Base-by-base conservation (phyloP, 92 coral and sea anemone species). In the Porites rus region DNA sequence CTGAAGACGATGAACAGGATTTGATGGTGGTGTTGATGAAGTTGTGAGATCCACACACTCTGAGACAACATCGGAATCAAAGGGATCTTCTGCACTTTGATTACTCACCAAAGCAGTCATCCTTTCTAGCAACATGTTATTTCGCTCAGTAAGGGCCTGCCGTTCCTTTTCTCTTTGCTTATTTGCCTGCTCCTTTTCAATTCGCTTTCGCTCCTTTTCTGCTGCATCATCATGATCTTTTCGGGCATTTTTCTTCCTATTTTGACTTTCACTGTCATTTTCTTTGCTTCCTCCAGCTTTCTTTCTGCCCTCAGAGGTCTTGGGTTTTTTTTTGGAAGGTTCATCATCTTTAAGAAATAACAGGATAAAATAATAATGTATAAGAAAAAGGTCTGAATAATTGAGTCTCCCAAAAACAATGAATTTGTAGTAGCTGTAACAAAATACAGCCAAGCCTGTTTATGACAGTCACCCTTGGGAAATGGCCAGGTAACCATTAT, bases 101-200 rank as follows among this genome's bases (percentile, higher is more conserved):
- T 25, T 65, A 65, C 74, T 74, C n/a, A 51, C 46, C n/a, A 46
- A 4, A 3, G 81, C 52, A 43, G 73, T 28, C 88, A 84, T 74
- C 61, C 75, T 70, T n/a, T 84, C 20, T 7, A 84, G 80, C 9
- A 84, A 10, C 16, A 21, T 16, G 74, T 66, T 84, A 64, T 74
- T 84, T 38, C 77, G 51, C 65, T 84, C 88, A 50, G 81, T 62
- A 13, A 84, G 73, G 69, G 82, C 88, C 38, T 66, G 65, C 65
- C 88, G 74, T 46, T 84, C 88, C 20, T 74, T 84, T 65, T 79
- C 63, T 25, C 52, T 79, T 65, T 65, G 63, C 50, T 65, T 63
- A 1, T 16, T 79, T 2, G 74, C 84, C 51, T 64, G 65, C 19
- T 79, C 74, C 51, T 74, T 79, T 79, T 79, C 84, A 25, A 79